Evolutionary conservation across 2,113 vertebrate genomes (phyloP).

Genomic region (Phalacrocorax brasilianus): DNA sequence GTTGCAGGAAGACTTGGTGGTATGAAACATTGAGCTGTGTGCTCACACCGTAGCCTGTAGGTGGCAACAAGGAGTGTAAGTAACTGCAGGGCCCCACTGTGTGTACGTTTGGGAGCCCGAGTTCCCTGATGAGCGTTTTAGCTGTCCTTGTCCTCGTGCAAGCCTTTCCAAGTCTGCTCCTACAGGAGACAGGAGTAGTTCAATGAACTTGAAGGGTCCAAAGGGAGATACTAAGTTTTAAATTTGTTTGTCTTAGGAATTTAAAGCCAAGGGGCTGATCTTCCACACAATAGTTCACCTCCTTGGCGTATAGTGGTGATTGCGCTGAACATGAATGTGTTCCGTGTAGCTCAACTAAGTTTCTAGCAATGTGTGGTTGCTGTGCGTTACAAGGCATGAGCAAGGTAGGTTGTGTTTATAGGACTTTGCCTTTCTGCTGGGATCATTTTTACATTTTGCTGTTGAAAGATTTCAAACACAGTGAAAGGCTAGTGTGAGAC

Average conservation of each 20-base stretch:
- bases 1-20: too few species aligned
- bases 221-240: not conserved
- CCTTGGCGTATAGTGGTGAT: not conserved
- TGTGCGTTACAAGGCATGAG: not conserved
- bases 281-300: not conserved
- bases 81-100: not conserved
- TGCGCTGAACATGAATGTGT: not conserved
- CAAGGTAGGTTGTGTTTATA: not conserved
- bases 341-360: not conserved
- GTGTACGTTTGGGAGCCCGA: not conserved
- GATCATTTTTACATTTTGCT: not conserved
- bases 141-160: not conserved
- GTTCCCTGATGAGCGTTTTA: not conserved
- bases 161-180: not conserved
- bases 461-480: not conserved
- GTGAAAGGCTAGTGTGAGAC: not conserved
- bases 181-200: not conserved
- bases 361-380: not conserved
- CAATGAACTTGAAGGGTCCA: not conserved
- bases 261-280: not conserved
- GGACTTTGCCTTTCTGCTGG: not conserved
- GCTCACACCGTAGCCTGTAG: not conserved
- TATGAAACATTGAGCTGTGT: accelerated
- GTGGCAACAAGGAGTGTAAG: not conserved
- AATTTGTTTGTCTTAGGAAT: not conserved